phyloP scores from a whole-genome alignment of 2,113 vertebrate genomes.

The Megaleporinus macrocephalus region DNA sequence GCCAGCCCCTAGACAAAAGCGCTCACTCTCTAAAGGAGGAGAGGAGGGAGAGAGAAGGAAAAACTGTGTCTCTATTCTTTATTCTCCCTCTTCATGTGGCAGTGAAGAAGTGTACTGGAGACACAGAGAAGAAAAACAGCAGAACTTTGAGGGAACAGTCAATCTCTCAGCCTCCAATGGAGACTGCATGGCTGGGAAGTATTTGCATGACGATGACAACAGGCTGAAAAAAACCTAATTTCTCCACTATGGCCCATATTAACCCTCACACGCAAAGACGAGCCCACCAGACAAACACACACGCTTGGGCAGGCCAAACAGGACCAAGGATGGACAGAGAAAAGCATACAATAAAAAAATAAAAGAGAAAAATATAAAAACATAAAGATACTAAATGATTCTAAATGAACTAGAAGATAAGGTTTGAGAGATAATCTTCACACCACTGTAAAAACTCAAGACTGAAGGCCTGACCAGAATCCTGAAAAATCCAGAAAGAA shows the following conservation, averaged over 20 bases:
- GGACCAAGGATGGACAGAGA: neutral
- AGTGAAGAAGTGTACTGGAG: constrained; percentile 57
- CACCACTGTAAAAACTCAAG: too few species aligned
- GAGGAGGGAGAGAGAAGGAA: constrained; percentile 54
- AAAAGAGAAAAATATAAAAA: neutral
- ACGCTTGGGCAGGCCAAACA: neutral
- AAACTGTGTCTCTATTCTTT: constrained; percentile 15
- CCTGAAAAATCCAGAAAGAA: too few species aligned
- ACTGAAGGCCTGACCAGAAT: too few species aligned
- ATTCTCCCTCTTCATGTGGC: constrained; percentile 55
- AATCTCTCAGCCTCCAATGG: neutral
- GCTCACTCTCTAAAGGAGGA: constrained; percentile 60
- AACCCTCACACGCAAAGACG: neutral
- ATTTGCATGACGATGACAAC: constrained; percentile 1
- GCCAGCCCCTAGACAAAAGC: constrained; percentile 65
- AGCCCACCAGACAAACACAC: neutral
- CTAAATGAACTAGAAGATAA: too few species aligned
- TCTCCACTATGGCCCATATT: too few species aligned
- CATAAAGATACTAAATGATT: too few species aligned
- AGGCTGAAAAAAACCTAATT: neutral
- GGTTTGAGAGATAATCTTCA: too few species aligned
- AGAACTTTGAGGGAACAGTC: neutral
- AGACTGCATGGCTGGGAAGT: constrained; percentile 23
- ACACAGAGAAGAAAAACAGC: constrained; percentile 33
- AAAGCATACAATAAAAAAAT: neutral